These are phyloP conservation scores for Whitmania pigra DNA, from an alignment of 1,140 invertebrate species.

Conservation along the genomic window DNA sequence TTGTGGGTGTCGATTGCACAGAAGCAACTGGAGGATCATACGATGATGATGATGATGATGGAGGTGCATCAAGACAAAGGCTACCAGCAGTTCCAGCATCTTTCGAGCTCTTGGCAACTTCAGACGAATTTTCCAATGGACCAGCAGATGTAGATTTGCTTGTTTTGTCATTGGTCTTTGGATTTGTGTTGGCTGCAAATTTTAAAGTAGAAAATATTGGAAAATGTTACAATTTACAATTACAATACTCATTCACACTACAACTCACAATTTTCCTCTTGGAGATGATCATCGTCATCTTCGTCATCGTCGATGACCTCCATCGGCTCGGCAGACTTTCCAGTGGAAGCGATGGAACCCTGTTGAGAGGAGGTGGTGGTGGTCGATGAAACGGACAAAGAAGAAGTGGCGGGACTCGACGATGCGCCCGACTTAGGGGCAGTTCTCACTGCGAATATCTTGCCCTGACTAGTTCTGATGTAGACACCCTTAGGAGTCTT, in stretches of 20 bases:
- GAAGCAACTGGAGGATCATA: background rate
- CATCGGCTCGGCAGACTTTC: background rate
- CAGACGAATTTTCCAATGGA: too few species aligned
- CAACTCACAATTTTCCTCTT: background rate
- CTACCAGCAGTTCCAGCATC: too few species aligned
- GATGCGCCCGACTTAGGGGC: conserved; percentile 26
- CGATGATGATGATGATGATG: background rate
- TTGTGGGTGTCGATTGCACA: background rate
- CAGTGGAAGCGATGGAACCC: background rate
- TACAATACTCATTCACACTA: background rate
- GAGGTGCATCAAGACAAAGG: too few species aligned
- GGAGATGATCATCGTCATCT: background rate
- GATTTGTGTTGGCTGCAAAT: background rate
- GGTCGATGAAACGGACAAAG: background rate
- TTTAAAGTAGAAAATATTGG: background rate
- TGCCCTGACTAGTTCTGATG: conserved; percentile 84
- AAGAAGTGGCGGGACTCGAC: background rate
- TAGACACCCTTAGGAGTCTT: conserved; percentile 90
- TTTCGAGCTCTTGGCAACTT: too few species aligned
- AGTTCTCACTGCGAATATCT: conserved; percentile 80
- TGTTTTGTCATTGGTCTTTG: background rate
- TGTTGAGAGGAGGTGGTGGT: background rate
- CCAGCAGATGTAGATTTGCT: background rate
- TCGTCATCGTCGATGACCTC: background rate
- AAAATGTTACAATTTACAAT: background rate